Percentiles rank a stretch among this genome's conserved stretches.
phyloP scores from a whole-genome alignment of 2,113 vertebrate species.

The Daubentonia madagascariensis region DNA sequence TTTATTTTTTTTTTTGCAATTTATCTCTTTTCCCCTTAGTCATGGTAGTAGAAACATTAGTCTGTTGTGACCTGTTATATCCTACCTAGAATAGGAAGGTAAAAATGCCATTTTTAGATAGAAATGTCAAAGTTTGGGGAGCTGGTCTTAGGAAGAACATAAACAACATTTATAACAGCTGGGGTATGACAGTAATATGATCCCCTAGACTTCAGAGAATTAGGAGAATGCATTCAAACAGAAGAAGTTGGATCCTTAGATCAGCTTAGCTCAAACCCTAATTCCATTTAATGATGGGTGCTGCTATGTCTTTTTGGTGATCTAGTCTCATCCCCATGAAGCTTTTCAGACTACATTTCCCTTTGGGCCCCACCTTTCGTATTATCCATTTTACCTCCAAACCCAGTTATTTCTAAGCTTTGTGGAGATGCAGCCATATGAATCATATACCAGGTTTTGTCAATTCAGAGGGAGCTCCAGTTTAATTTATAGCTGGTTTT shows the following conservation, averaged over 20 bases:
- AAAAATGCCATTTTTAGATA: background rate
- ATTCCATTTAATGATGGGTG: background rate
- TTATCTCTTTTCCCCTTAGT: background rate
- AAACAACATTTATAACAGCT: background rate
- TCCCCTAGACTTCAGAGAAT: background rate
- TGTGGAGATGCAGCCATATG: background rate
- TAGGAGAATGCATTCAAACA: background rate
- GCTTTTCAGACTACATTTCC: background rate
- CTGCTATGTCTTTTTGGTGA: background rate
- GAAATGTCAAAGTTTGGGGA: background rate
- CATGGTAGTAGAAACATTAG: background rate
- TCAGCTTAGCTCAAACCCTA: background rate
- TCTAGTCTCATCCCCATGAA: background rate
- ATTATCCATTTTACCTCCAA: background rate
- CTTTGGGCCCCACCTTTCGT: background rate
- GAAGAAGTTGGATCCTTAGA: background rate
- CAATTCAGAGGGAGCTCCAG: background rate
- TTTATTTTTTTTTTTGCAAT: background rate
- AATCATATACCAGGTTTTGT: background rate
- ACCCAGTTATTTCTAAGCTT: background rate
- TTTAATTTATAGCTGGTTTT: background rate
- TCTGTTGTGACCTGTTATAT: background rate
- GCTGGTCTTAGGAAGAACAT: background rate
- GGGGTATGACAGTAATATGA: background rate
- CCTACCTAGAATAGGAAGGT: background rate